Evolutionary conservation across 1,140 invertebrate species (phyloP).

Genomic region (Aleiodes sp.): DNA sequence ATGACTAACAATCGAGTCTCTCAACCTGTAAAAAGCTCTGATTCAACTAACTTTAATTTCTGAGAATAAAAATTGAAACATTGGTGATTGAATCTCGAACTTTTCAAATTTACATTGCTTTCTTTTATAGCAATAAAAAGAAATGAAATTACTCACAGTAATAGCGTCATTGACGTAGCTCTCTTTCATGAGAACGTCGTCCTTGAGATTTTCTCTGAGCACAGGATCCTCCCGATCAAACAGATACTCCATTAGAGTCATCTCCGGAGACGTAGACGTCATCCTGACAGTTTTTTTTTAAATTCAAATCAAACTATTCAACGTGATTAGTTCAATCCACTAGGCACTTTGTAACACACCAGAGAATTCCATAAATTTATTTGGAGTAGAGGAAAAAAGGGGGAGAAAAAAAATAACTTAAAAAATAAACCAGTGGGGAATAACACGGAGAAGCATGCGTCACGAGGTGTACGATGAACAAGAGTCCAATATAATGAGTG

Average conservation of each 20-base stretch:
- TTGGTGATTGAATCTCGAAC: no score
- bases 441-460: background rate
- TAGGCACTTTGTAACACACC: background rate
- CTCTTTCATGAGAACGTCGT: conserved; percentile 47
- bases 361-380: background rate
- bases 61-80: no score
- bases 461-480: background rate
- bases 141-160: conserved; percentile 39
- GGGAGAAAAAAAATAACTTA: background rate
- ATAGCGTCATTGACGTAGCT: conserved; percentile 44
- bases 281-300: background rate
- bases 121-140: background rate
- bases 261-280: conserved; percentile 39
- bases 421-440: background rate
- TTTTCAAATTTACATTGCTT: no score
- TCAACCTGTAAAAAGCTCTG: no score
- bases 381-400: background rate
- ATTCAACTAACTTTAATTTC: no score
- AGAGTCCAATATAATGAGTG: background rate
- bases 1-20: background rate
- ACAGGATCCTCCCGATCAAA: conserved; percentile 47
- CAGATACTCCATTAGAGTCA: conserved; percentile 50
- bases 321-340: background rate
- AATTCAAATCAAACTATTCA: background rate
- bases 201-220: conserved; percentile 46